Conservation (phyloP, 2,888 invertebrate species). For the Blastobasis adustella region DNA sequence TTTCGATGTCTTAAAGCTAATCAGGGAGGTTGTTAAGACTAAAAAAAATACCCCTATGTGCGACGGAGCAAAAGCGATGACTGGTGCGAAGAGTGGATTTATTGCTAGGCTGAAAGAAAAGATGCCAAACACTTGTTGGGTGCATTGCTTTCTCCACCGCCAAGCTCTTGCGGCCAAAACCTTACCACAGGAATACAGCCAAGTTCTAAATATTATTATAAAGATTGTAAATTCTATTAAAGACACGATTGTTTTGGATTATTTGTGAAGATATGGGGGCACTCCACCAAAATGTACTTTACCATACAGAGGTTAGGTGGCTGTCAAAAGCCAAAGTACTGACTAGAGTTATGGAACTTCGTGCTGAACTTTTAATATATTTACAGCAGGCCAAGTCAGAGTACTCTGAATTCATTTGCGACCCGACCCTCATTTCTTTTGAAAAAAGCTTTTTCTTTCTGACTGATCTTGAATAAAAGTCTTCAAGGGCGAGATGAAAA, state of each 20-base stretch:
- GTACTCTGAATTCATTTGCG: conserved; percentile 10
- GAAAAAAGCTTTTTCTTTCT: conserved; percentile 21
- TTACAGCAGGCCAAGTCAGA: conserved; percentile 8
- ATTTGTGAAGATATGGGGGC: conserved; percentile 11
- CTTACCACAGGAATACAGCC: conserved; percentile 1
- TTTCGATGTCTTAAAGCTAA: too few species aligned
- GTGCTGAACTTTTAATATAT: conserved; percentile 4
- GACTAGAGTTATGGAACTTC: conserved; percentile 11
- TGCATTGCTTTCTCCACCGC: conserved; percentile 6
- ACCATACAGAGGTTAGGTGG: conserved; percentile 14
- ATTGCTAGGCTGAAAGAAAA: conserved; percentile 13
- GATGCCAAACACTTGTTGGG: conserved; percentile 9
- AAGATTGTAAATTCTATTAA: conserved; percentile 6
- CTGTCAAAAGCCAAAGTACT: too few species aligned
- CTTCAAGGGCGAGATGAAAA: conserved; percentile 19
- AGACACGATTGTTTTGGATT: conserved; percentile 1
- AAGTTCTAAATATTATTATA: conserved; percentile 5
- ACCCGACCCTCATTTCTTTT: conserved; percentile 19
- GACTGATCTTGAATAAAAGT: conserved; percentile 16
- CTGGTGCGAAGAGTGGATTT: conserved; percentile 14
- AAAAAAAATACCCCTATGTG: too few species aligned
- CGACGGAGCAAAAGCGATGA: conserved; percentile 16
- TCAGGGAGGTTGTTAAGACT: too few species aligned
- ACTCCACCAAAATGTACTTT: conserved; percentile 10
- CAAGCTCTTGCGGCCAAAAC: conserved; percentile 4